These are phyloP conservation scores for Lontra canadensis DNA, from an alignment of 2,113 vertebrate species.

Conservation along the genomic window DNA sequence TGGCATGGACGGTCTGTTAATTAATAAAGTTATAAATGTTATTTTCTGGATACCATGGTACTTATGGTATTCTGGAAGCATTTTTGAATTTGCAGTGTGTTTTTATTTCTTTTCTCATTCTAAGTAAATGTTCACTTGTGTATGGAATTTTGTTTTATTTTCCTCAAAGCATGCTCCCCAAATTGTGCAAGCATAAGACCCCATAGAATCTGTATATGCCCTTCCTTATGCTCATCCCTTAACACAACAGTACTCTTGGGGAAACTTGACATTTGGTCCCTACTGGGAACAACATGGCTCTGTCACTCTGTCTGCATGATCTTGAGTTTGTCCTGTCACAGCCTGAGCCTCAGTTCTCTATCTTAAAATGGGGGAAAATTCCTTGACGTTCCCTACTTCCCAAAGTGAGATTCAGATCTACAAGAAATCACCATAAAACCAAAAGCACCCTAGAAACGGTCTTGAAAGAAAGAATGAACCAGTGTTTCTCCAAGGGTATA, in stretches of 20 bases:
- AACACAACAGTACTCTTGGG: neutral
- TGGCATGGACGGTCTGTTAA: neutral
- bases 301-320: neutral
- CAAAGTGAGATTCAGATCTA: neutral
- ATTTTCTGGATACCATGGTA: neutral
- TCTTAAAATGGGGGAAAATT: neutral
- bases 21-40: neutral
- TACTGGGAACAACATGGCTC: neutral
- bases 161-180: neutral
- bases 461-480: neutral
- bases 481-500: neutral
- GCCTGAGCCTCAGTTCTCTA: neutral
- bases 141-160: neutral
- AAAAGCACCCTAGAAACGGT: neutral
- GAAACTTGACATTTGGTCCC: neutral
- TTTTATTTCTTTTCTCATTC: conserved; percentile 10
- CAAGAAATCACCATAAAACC: neutral
- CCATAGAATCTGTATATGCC: neutral
- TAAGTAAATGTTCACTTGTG: conserved; percentile 29
- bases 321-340: conserved; percentile 10
- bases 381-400: neutral
- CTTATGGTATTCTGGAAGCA: neutral
- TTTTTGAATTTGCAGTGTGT: neutral
- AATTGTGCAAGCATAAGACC: neutral
- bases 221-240: neutral